Evolutionary conservation across 2,113 vertebrate species (phyloP), one percentile per base, ranked within the genome.

Genomic region (Euleptes europaea): DNA sequence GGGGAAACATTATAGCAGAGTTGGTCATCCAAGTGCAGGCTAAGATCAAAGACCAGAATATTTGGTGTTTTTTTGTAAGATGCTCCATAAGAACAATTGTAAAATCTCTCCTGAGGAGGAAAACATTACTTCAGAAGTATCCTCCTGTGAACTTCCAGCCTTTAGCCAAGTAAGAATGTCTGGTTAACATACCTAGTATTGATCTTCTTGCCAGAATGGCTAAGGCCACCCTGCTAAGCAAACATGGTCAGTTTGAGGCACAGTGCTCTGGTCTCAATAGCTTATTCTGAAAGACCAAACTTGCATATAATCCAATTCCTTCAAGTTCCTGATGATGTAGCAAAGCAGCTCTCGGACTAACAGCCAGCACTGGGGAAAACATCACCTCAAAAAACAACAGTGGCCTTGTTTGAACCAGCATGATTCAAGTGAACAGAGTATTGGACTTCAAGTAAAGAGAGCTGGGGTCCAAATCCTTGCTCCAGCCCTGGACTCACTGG

Each of bases 111-210:
- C 31, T 7, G 1, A 47, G 54, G 57, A 83, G 31, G 40, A 65
- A 65, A 65, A 63, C 28, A 73, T 60, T 73, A 33, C 71, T 65
- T 71, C 67, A 42, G 49, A 72, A 42, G 49, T 82, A 72, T 72
- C 82, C 71, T 83, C 33, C 26, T 72, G 80, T 72, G 80, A 82
- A 82, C 80, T 72, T 47, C 31, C 66, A 79, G 28, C 2, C 67
- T 78, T 71, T 31, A 26, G 31, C 51, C 40, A 49, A 71, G n/a
- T 38, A 79, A 63, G 19, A n/a, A 14, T 47, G 31, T 54, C 72
- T 42, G 19, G 65, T 63, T 71, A 57, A 9, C 49, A 85, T 60
- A 72, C 8, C 4, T 69, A 47, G 33, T 57, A 54, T 65, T 26
- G 17, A 47, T 12, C 4, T 26, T 33, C 51, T 38, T 40, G 40